These are phyloP conservation scores for Cotesia vestalis DNA, from an alignment of 1,140 invertebrate species.

Conservation along the genomic window DNA sequence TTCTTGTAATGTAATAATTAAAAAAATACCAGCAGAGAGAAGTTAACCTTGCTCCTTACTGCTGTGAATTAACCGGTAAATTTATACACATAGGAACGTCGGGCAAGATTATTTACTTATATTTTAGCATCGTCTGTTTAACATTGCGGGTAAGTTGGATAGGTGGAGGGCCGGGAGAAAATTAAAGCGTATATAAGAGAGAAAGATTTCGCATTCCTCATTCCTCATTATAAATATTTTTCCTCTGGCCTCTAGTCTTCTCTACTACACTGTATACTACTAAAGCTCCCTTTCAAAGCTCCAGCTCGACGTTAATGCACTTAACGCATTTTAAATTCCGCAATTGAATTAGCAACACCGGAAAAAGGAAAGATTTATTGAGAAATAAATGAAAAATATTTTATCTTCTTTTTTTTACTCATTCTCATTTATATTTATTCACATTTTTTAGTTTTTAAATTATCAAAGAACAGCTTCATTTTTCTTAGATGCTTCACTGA, in stretches of 20 bases:
- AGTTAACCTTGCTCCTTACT: not conserved
- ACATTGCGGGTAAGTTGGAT: not conserved
- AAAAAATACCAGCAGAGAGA: no score
- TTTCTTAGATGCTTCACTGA: no score
- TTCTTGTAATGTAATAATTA: no score
- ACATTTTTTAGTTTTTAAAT: not conserved
- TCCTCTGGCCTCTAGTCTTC: not conserved
- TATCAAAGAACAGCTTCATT: no score
- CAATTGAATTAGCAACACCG: slow-evolving; percentile 1
- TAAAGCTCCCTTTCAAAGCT: slow-evolving; percentile 14
- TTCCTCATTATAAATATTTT: slow-evolving; percentile 11
- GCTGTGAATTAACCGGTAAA: slow-evolving; percentile 29
- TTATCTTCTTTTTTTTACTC: not conserved
- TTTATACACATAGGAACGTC: slow-evolving; percentile 19
- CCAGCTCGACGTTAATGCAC: slow-evolving; percentile 17
- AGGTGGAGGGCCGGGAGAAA: no score
- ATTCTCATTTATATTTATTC: slow-evolving; percentile 1
- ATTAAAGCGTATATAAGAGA: no score
- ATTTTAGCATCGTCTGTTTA: slow-evolving; percentile 12
- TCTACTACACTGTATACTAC: not conserved
- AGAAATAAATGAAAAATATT: slow-evolving; percentile 7
- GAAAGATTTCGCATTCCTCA: not conserved
- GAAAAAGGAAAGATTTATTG: slow-evolving; percentile 6
- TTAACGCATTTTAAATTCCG: slow-evolving; percentile 6
- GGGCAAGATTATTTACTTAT: slow-evolving; percentile 26